A percentile compares a stretch with the other conserved stretches of the same genome.
These are phyloP conservation scores for Seira sanloemensis DNA, from an alignment of 2,888 invertebrate species.

Conservation along the genomic window DNA sequence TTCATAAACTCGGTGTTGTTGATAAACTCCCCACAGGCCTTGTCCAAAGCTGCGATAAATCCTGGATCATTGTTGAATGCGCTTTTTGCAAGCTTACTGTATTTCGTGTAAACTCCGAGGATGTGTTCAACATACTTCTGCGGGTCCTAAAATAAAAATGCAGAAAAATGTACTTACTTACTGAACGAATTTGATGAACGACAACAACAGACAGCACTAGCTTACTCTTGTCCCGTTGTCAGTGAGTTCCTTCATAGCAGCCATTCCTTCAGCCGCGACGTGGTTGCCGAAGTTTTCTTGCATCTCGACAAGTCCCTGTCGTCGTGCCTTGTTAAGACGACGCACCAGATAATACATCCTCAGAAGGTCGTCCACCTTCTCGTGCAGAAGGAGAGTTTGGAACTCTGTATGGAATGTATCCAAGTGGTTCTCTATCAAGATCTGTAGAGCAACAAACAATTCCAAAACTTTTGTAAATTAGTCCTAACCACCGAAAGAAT, in stretches of 20 bases:
- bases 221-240: neutral
- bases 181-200: neutral
- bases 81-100: constrained; percentile 25
- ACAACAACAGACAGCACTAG: no score
- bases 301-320: constrained; percentile 57
- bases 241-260: neutral
- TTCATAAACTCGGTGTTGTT: constrained; percentile 55
- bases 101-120: constrained; percentile 51
- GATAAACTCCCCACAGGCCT: constrained; percentile 60
- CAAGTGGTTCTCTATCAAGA: constrained; percentile 54
- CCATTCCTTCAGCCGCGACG: constrained; percentile 3
- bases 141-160: constrained; percentile 48
- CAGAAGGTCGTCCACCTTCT: constrained; percentile 47
- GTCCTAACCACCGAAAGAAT: neutral
- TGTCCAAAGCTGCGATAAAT: constrained; percentile 60
- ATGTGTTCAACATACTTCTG: constrained; percentile 50
- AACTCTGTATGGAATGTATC: constrained; percentile 52
- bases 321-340: constrained; percentile 35
- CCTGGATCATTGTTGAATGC: constrained; percentile 57
- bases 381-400: constrained; percentile 33
- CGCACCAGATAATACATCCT: constrained; percentile 54
- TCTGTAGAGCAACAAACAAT: constrained; percentile 22
- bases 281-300: constrained; percentile 43
- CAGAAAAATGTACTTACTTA: neutral
- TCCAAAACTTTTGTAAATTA: neutral